These are phyloP conservation scores for Cavia porcellus DNA, from an alignment of 2,113 vertebrate species.

Conservation along the genomic window DNA sequence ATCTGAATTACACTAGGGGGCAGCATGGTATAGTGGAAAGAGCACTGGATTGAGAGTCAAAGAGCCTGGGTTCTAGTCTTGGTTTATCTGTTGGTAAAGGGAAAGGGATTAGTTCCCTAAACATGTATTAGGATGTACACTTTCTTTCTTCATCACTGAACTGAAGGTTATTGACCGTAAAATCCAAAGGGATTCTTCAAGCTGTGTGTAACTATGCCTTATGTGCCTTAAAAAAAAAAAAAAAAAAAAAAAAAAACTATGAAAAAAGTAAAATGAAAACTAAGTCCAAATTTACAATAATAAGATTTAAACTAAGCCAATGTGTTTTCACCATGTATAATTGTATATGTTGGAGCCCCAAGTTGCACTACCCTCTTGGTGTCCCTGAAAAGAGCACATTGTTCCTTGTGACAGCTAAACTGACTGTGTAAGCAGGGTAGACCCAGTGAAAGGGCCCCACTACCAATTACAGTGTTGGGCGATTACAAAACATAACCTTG, in stretches of 20 bases:
- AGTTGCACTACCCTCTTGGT: background rate
- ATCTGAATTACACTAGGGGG: background rate
- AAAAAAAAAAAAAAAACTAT: background rate
- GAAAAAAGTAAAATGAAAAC: background rate
- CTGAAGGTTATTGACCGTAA: background rate
- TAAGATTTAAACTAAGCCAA: background rate
- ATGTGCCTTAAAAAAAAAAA: background rate
- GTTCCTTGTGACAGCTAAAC: background rate
- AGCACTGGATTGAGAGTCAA: background rate
- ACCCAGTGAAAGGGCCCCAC: background rate
- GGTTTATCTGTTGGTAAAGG: background rate
- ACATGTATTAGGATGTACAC: too few relatives aligned
- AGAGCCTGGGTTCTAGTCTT: conserved; percentile 69
- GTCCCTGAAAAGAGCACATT: background rate
- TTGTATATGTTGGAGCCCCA: background rate
- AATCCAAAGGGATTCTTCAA: background rate
- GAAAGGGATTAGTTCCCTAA: background rate
- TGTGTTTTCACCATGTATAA: background rate
- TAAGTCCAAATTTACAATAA: background rate
- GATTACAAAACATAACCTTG: background rate
- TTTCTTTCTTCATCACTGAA: background rate
- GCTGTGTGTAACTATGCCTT: background rate
- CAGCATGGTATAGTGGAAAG: conserved; percentile 45
- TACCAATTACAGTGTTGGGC: background rate
- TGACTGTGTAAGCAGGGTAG: background rate